Percentiles rank a stretch among this genome's conserved stretches.
These are phyloP conservation scores for Zalophus californianus DNA, from an alignment of 2,797 vertebrate species.

Conservation along the genomic window DNA sequence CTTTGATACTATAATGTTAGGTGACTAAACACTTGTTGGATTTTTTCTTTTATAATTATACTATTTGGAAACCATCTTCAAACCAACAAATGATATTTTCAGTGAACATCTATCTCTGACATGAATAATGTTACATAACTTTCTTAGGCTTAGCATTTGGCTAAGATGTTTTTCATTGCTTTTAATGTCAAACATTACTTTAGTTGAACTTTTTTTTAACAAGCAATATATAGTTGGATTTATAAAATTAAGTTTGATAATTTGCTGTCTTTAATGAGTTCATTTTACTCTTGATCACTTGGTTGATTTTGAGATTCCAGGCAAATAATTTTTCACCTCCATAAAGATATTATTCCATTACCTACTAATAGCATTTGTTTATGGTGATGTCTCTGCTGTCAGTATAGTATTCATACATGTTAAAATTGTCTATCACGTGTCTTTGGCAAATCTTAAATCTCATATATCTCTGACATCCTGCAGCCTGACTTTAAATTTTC, in stretches of 20 bases:
- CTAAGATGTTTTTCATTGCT: not conserved
- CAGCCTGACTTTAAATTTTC: not conserved
- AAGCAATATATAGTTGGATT: not conserved
- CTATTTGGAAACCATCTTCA: not conserved
- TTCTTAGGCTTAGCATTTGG: not conserved
- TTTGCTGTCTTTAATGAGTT: not conserved
- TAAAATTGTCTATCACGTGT: not conserved
- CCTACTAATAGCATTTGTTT: not conserved
- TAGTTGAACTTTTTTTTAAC: not conserved
- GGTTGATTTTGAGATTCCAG: not conserved
- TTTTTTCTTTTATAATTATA: not conserved
- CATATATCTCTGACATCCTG: not conserved
- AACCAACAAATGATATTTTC: not conserved
- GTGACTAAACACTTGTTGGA: not conserved
- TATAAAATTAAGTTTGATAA: not conserved
- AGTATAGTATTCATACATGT: not conserved
- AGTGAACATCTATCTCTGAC: not conserved
- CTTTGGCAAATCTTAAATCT: not conserved
- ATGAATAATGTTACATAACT: not conserved
- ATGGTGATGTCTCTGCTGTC: not conserved
- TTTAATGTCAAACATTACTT: not conserved
- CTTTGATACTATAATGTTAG: not conserved
- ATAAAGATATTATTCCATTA: not conserved
- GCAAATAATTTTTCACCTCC: conserved; percentile 3
- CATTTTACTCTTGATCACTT: not conserved